These are phyloP conservation scores for Pachyrhynchus sulphureomaculatus DNA, from an alignment of 1,140 invertebrate genomes.

Conservation along the genomic window DNA sequence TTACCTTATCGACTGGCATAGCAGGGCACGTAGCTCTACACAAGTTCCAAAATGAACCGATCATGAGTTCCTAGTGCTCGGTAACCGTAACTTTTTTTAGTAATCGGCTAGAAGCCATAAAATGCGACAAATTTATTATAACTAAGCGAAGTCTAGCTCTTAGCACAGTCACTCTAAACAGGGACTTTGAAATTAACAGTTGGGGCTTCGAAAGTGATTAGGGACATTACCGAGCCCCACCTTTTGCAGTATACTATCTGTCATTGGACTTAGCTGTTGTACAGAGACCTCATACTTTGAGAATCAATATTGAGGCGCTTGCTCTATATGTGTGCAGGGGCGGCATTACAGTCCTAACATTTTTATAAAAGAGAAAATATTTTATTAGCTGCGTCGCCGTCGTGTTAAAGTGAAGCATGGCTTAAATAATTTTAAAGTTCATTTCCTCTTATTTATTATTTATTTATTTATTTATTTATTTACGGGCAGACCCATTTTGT, in stretches of 20 bases:
- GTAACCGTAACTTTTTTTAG: background rate
- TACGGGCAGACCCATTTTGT: too few species aligned
- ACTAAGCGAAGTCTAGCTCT: background rate
- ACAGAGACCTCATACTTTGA: constrained; percentile 17
- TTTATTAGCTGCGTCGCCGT: too few species aligned
- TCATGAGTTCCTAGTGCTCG: constrained; percentile 59
- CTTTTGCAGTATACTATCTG: constrained; percentile 30
- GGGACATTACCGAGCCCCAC: constrained; percentile 31
- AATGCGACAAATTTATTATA: constrained; percentile 1
- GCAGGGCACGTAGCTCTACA: constrained; percentile 85
- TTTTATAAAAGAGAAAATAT: background rate
- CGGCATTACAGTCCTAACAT: background rate
- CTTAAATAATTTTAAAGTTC: too few species aligned
- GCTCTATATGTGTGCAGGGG: constrained; percentile 31
- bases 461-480: too few species aligned
- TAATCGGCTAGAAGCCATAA: constrained; percentile 28
- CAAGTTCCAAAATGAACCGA: constrained; percentile 92
- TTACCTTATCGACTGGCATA: constrained; percentile 91
- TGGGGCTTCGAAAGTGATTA: constrained; percentile 8
- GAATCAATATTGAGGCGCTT: constrained; percentile 38
- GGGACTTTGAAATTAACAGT: constrained; percentile 16
- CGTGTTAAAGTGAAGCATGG: too few species aligned
- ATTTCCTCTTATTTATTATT: too few species aligned
- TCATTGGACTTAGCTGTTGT: constrained; percentile 23
- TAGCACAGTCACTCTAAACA: constrained; percentile 1